phyloP scores from a whole-genome alignment of 2,888 invertebrate species.

The Sphecodes monilicornis region DNA sequence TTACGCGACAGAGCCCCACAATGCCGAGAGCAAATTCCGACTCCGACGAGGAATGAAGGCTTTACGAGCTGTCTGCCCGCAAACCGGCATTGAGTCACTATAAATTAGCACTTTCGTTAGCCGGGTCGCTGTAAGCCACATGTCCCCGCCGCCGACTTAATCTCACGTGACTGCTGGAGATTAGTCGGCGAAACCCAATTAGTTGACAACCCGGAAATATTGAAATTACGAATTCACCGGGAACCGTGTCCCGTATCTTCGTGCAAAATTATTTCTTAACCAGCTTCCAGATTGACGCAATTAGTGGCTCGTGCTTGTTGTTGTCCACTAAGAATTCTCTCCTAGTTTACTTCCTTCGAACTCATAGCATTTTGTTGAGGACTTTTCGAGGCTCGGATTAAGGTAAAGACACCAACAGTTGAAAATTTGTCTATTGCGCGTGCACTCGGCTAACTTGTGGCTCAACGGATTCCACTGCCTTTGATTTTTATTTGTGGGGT shows the following conservation, averaged over 20 bases:
- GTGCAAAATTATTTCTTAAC: not conserved
- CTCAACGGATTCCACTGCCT: too few relatives aligned
- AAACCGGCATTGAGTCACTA: conserved; percentile 13
- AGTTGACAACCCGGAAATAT: not conserved
- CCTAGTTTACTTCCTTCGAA: too few relatives aligned
- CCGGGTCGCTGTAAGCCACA: not conserved
- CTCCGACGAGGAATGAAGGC: conserved; percentile 26
- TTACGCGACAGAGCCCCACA: conserved; percentile 22
- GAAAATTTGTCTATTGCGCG: too few relatives aligned
- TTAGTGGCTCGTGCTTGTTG: too few relatives aligned
- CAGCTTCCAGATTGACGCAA: too few relatives aligned
- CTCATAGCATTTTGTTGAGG: too few relatives aligned
- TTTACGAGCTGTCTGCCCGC: not conserved
- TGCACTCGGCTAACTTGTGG: too few relatives aligned
- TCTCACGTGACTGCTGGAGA: not conserved
- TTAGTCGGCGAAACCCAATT: conserved; percentile 8
- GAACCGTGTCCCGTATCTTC: not conserved
- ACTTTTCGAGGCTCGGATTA: too few relatives aligned
- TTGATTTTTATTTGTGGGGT: too few relatives aligned
- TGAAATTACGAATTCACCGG: not conserved
- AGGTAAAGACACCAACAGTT: too few relatives aligned
- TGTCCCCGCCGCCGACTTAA: conserved; percentile 1
- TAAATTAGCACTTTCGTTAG: conserved; percentile 19
- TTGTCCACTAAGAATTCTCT: too few relatives aligned
- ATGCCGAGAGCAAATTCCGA: conserved; percentile 29